Conservation (phyloP, 2,888 invertebrate genomes). For the Oscheius sp. region DNA sequence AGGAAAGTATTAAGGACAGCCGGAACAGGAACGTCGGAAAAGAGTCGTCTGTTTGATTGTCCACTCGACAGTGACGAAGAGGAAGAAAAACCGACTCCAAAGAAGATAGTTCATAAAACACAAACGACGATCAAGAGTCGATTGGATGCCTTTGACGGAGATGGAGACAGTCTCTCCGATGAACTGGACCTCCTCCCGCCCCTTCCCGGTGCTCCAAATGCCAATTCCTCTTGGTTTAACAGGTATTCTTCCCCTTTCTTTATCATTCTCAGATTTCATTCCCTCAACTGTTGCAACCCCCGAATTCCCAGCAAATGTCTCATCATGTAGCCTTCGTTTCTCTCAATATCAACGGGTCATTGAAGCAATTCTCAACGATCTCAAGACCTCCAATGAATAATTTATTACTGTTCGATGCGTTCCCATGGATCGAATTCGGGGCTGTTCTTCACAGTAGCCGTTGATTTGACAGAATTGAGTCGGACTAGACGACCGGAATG, state of each 20-base stretch:
- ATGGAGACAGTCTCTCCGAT: slow-evolving; percentile 59
- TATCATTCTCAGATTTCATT: slow-evolving; percentile 31
- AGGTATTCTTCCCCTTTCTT: neutral
- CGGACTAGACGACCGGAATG: neutral
- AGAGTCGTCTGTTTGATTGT: slow-evolving; percentile 55
- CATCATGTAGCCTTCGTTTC: slow-evolving; percentile 35
- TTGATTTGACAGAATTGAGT: slow-evolving; percentile 1
- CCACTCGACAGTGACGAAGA: slow-evolving; percentile 56
- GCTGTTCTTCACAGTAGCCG: slow-evolving; percentile 11
- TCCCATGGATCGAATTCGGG: slow-evolving; percentile 33
- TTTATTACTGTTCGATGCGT: slow-evolving; percentile 22
- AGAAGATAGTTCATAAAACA: slow-evolving; percentile 10
- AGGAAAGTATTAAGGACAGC: neutral
- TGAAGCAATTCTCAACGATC: slow-evolving; percentile 20
- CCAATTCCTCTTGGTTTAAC: slow-evolving; percentile 31
- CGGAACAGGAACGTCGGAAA: slow-evolving; percentile 33
- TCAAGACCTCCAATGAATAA: slow-evolving; percentile 7
- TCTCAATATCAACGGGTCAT: neutral
- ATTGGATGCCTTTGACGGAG: slow-evolving; percentile 61
- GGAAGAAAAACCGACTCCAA: slow-evolving; percentile 35
- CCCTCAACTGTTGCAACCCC: slow-evolving; percentile 50
- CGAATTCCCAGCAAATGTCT: slow-evolving; percentile 57
- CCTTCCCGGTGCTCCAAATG: slow-evolving; percentile 50
- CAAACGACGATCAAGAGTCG: slow-evolving; percentile 32
- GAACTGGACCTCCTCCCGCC: slow-evolving; percentile 65